Percentiles rank a stretch among this genome's conserved stretches.
These are phyloP conservation scores for Porphyrio hochstetteri DNA, from an alignment of 2,113 vertebrate genomes.

Conservation along the genomic window DNA sequence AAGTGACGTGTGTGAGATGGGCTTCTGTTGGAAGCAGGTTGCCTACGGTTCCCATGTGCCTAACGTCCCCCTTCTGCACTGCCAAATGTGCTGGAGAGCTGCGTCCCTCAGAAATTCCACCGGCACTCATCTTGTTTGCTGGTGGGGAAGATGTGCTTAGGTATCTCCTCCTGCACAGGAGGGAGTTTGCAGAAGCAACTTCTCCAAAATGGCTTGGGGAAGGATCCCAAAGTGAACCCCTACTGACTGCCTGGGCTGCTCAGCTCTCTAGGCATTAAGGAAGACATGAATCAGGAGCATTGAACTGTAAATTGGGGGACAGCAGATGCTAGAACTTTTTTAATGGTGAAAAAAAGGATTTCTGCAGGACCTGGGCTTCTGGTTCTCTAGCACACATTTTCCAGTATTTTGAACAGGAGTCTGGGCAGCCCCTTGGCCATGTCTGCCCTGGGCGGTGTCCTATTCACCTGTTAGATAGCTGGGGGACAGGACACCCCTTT, in stretches of 20 bases:
- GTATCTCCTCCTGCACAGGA: neutral
- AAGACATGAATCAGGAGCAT: accelerated
- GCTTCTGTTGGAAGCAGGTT: neutral
- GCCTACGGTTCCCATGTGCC: neutral
- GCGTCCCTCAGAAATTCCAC: neutral
- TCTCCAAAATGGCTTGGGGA: neutral
- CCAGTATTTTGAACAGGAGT: neutral
- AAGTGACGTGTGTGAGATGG: neutral
- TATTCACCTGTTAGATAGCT: neutral
- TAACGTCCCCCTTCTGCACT: accelerated
- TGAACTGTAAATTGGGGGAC: neutral
- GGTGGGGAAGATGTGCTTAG: neutral
- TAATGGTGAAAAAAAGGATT: neutral
- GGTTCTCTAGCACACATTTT: neutral
- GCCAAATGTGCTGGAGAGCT: neutral
- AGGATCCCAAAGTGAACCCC: neutral
- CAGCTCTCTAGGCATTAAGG: neutral
- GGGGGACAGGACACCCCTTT: neutral
- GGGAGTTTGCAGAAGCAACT: neutral
- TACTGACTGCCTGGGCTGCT: neutral
- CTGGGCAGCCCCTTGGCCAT: neutral
- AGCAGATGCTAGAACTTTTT: neutral
- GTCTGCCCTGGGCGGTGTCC: neutral
- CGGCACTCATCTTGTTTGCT: neutral
- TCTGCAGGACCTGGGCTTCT: neutral